Base-by-base conservation (phyloP, 35 echinoderm and acorn worm genomes). In the Heliocidaris erythrogramma region DNA sequence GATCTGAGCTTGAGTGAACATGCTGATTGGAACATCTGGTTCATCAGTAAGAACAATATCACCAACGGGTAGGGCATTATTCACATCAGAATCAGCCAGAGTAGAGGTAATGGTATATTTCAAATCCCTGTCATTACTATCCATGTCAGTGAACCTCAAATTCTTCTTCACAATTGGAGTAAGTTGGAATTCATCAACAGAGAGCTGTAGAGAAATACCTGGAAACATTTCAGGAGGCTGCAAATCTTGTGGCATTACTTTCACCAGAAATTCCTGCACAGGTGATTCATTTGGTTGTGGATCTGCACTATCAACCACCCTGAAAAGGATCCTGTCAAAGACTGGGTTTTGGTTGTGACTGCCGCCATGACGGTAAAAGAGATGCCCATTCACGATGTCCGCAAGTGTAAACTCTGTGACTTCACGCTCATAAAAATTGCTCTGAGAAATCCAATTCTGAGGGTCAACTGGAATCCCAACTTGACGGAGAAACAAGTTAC, bases 101-200 rank as follows among this genome's bases (percentile, higher is more conserved):
- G 78, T 85, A 53, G 86, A 90, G 35, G 95, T 97, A 49, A 99
- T 97, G 49, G 95, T 96, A 69, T 97, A 99, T 21, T 96, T 53
- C 48, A 99, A 94, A 13, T 99, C 96, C 85, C 98, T 87, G 91
- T 99, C 98, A 96, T 99, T 95, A 53, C 94, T 97, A 84, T 99
- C 97, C 31, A 97, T 59, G 56, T 99, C 98, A 48, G 98, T 99
- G 94, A 97, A 99, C 31, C 98, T 93, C 11, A 99, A 94, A 49
- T 95, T 31, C 29, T 85, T 88, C 94, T 96, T 99, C 84, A 96
- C 30, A 48, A 99, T 97, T 56, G 60, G 93, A n/a, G 97, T 96
- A 10, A 97, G 13, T 85, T 96, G 94, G 89, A 97, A 99, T 90
- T 99, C 98, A 87, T 96, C 69, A 42, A 99, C 98, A 42, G 92